phyloP scores from a whole-genome alignment of 2,888 invertebrate species.

The Lepas anatifera region DNA sequence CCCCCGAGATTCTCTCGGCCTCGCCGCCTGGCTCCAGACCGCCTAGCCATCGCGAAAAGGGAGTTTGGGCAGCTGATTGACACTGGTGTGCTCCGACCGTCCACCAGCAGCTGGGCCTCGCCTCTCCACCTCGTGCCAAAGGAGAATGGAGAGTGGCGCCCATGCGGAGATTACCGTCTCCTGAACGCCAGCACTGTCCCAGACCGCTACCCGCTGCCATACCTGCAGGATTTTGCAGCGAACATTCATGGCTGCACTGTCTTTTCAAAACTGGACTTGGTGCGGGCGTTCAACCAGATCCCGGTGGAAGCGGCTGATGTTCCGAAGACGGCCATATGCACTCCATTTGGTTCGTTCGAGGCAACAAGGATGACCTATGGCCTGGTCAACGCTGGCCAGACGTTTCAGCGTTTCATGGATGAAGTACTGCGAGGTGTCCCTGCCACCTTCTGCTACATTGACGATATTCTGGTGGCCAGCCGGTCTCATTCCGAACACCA shows the following conservation, averaged over 20 bases:
- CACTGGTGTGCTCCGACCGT: conserved; percentile 34
- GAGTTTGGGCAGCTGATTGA: conserved; percentile 31
- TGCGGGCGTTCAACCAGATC: conserved; percentile 33
- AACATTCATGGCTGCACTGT: neutral
- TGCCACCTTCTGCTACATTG: conserved; percentile 29
- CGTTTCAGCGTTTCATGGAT: conserved; percentile 34
- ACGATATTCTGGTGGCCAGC: conserved; percentile 31
- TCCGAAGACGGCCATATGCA: conserved; percentile 32
- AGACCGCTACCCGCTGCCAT: conserved; percentile 33
- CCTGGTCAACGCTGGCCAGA: conserved; percentile 33
- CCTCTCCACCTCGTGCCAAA: conserved; percentile 32
- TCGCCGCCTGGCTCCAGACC: conserved; percentile 30
- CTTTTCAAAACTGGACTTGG: conserved; percentile 26
- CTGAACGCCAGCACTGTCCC: conserved; percentile 27
- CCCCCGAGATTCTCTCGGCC: conserved; percentile 28
- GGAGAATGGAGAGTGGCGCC: conserved; percentile 19
- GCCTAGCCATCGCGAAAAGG: conserved; percentile 27
- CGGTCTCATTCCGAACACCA: neutral
- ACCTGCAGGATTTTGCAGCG: conserved; percentile 31
- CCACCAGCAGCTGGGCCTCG: conserved; percentile 33
- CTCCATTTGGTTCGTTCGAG: conserved; percentile 33
- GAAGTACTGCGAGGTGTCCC: conserved; percentile 28
- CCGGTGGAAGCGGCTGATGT: conserved; percentile 31
- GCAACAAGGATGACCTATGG: conserved; percentile 32
- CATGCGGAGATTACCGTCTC: conserved; percentile 9